phyloP scores from a whole-genome alignment of 2,113 vertebrate genomes.

The Python bivittatus region DNA sequence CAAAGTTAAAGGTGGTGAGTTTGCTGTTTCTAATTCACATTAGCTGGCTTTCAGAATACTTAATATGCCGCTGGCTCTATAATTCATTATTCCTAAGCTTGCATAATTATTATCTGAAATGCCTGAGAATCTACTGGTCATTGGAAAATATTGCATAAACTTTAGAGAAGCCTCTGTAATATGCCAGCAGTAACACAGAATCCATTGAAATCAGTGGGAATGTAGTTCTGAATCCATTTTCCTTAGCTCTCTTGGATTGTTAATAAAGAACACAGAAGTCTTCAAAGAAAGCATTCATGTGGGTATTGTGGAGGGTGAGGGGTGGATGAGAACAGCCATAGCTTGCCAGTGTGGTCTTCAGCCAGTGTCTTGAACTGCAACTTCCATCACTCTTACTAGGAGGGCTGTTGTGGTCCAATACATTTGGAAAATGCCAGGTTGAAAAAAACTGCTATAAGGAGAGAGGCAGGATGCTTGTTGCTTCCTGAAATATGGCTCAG shows the following conservation, averaged over 20 bases:
- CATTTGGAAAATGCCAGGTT: neutral
- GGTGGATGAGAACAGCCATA: neutral
- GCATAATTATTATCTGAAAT: neutral
- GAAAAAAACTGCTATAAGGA: neutral
- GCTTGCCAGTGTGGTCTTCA: neutral
- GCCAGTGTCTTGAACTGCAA: neutral
- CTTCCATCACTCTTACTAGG: neutral
- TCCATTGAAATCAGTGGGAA: neutral
- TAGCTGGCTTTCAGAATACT: neutral
- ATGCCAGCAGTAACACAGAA: neutral
- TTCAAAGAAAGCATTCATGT: constrained; percentile 2
- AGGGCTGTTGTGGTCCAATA: neutral
- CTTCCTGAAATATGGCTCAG: neutral
- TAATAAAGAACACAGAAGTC: neutral
- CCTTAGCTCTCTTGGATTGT: neutral
- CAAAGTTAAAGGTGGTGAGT: neutral
- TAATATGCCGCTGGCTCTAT: neutral
- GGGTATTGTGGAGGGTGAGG: neutral
- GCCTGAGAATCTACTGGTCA: neutral
- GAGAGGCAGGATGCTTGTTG: neutral
- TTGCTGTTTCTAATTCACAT: neutral
- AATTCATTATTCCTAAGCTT: neutral
- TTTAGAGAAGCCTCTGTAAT: constrained; percentile 2
- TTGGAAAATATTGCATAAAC: neutral
- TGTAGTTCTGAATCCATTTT: neutral